These are phyloP conservation scores for Cettia cetti DNA, from an alignment of 2,113 vertebrate species.

Conservation along the genomic window DNA sequence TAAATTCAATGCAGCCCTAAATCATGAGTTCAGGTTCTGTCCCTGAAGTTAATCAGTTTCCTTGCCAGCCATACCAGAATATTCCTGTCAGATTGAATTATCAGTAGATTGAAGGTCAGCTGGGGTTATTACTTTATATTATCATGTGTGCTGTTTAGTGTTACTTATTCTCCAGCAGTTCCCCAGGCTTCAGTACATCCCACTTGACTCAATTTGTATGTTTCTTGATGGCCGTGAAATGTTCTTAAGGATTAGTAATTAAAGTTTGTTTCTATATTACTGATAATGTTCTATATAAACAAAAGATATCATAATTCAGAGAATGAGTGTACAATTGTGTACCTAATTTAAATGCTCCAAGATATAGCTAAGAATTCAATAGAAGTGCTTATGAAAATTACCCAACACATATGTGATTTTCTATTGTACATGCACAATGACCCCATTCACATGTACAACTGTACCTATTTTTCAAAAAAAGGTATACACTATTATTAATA, in stretches of 20 bases:
- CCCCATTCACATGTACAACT: not conserved
- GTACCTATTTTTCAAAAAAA: not conserved
- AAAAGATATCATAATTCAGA: not conserved
- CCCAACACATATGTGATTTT: not conserved
- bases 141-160: not conserved
- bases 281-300: not conserved
- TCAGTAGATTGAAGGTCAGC: not conserved
- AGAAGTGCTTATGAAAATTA: not conserved
- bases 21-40: not conserved
- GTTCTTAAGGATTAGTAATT: not conserved
- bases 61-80: not conserved
- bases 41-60: not conserved
- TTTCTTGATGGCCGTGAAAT: not conserved
- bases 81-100: not conserved
- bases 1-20: not conserved
- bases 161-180: not conserved
- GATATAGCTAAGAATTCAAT: not conserved
- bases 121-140: not conserved
- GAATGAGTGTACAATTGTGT: not conserved
- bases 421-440: not conserved
- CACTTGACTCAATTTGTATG: not conserved
- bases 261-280: not conserved
- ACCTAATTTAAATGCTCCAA: not conserved
- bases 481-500: not conserved
- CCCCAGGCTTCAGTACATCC: not conserved